Percentiles rank a stretch among this genome's conserved stretches.
These are phyloP conservation scores for Strix uralensis DNA, from an alignment of 2,113 vertebrate genomes.

Conservation along the genomic window DNA sequence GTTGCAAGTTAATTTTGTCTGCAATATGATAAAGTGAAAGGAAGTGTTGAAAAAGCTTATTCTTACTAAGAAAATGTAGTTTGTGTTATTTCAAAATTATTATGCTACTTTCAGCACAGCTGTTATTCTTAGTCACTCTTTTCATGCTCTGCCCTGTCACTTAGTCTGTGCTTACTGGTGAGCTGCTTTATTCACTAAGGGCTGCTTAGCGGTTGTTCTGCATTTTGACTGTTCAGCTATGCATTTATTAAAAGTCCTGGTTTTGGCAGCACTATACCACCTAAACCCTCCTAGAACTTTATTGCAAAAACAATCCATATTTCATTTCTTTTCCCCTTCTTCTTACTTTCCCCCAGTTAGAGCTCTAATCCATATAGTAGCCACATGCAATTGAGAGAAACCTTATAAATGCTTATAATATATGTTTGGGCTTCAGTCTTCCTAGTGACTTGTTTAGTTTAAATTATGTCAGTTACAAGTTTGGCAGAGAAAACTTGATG, in stretches of 20 bases:
- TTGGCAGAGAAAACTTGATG: conserved; percentile 17
- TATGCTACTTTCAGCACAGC: neutral
- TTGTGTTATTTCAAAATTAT: neutral
- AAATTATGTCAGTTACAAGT: conserved; percentile 59
- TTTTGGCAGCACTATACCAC: neutral
- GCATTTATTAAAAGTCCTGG: conserved; percentile 13
- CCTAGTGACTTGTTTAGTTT: conserved; percentile 33
- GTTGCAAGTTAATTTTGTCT: neutral
- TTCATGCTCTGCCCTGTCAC: neutral
- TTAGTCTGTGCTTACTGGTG: neutral
- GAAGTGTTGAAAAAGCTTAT: neutral
- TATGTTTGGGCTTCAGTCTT: conserved; percentile 15
- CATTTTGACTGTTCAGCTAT: conserved; percentile 7
- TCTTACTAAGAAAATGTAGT: neutral
- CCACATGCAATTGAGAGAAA: neutral
- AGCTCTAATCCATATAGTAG: neutral
- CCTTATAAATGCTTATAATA: neutral
- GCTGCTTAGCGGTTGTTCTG: neutral
- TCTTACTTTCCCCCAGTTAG: neutral
- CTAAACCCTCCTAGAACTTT: neutral
- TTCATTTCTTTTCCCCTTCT: neutral
- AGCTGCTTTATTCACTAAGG: neutral
- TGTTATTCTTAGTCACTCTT: neutral
- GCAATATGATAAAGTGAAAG: neutral
- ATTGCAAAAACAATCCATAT: neutral